Evolutionary conservation across 1,140 invertebrate genomes (phyloP).

Genomic region (Mactra quadrangularis): DNA sequence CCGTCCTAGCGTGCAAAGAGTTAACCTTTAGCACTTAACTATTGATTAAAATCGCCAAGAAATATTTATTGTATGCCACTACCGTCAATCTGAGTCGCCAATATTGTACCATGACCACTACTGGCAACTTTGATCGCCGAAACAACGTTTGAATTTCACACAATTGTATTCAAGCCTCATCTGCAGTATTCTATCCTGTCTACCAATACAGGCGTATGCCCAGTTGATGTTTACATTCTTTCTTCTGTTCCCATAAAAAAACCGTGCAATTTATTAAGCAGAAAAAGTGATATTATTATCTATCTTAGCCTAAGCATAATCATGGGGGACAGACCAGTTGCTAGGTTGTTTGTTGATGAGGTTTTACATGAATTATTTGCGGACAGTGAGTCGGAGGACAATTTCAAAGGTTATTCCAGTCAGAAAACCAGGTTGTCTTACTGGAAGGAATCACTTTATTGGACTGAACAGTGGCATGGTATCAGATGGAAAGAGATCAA

Average conservation of each 20-base stretch:
- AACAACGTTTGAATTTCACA: neutral
- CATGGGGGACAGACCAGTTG: constrained; percentile 7
- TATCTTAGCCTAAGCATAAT: neutral
- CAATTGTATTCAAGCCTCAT: neutral
- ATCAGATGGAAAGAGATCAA: neutral
- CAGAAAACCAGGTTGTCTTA: neutral
- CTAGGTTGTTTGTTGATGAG: no score
- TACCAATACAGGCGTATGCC: neutral
- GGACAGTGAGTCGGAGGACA: neutral
- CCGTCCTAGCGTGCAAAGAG: no score
- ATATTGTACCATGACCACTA: neutral
- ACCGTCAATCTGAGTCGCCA: neutral
- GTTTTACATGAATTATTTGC: constrained; percentile 15
- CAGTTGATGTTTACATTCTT: neutral
- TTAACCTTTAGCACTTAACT: constrained; percentile 4
- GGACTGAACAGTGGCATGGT: neutral
- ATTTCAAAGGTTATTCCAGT: neutral
- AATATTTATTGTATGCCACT: neutral
- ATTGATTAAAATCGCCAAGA: no score
- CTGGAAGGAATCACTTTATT: neutral
- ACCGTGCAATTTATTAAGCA: neutral
- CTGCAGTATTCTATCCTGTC: neutral
- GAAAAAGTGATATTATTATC: neutral
- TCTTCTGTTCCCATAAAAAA: neutral
- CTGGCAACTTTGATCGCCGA: neutral